These are phyloP conservation scores for Formicarius rufipectus DNA, from an alignment of 2,113 vertebrate genomes.

Conservation along the genomic window DNA sequence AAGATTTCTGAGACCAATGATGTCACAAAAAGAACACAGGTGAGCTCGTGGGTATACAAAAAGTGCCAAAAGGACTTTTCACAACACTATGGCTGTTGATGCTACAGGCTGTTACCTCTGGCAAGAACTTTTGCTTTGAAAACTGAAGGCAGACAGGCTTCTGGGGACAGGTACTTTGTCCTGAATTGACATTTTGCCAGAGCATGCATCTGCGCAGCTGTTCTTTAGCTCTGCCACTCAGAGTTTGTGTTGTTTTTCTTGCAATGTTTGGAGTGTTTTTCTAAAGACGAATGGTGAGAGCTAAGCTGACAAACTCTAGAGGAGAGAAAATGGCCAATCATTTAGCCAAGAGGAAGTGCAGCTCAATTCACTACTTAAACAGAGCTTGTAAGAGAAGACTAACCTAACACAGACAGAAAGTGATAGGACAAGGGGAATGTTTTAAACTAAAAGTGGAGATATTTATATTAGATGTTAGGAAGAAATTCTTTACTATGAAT, in stretches of 20 bases:
- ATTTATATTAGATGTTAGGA: background rate
- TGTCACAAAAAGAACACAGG: background rate
- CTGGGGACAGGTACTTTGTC: background rate
- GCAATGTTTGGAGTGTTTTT: background rate
- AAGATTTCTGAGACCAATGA: background rate
- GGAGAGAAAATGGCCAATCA: background rate
- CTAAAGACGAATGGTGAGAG: background rate
- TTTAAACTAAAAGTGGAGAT: background rate
- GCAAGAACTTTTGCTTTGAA: background rate
- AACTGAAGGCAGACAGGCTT: background rate
- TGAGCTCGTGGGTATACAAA: background rate
- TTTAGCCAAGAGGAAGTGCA: background rate
- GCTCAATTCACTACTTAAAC: background rate
- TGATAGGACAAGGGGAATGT: background rate
- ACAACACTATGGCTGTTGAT: background rate
- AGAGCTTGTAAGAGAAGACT: background rate
- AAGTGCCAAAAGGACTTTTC: background rate
- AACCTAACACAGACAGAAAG: background rate
- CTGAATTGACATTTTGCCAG: background rate
- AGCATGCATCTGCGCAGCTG: background rate
- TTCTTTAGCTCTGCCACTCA: background rate
- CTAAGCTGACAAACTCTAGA: background rate
- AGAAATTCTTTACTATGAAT: background rate
- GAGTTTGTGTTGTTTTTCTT: background rate
- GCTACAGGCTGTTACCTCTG: background rate